Conservation (phyloP, 2,797 vertebrate genomes). For the Babyrousa celebensis region DNA sequence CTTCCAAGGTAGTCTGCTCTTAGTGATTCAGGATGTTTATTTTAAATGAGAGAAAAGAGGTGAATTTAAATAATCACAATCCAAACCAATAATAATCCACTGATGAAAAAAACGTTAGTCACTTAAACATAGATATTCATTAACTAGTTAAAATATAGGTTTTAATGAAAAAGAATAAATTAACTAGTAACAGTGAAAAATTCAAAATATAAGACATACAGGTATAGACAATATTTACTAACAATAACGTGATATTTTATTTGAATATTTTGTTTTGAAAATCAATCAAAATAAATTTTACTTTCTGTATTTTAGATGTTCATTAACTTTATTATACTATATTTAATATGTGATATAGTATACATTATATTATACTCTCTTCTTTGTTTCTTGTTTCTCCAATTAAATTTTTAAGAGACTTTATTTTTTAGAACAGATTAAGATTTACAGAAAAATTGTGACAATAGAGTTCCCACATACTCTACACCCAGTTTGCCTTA, state of each 20-base stretch:
- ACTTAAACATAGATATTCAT: constrained; percentile 39
- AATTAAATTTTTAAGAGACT: constrained; percentile 27
- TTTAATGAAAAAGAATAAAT: constrained; percentile 38
- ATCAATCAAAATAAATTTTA: constrained; percentile 33
- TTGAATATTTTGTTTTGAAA: constrained; percentile 40
- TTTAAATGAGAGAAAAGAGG: not conserved
- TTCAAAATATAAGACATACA: constrained; percentile 55
- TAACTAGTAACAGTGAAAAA: not conserved
- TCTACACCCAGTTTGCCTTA: not conserved
- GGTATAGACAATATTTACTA: not conserved
- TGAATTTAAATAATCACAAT: not conserved
- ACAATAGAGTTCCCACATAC: not conserved
- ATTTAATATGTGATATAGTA: not conserved
- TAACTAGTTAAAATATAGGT: constrained; percentile 66
- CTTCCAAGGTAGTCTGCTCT: not conserved
- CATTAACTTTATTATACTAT: constrained; percentile 14
- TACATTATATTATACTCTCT: not conserved
- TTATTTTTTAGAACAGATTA: constrained; percentile 45
- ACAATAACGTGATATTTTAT: constrained; percentile 25
- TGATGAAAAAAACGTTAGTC: constrained; percentile 15
- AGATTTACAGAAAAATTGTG: constrained; percentile 41
- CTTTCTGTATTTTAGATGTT: constrained; percentile 51
- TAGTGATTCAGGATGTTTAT: not conserved
- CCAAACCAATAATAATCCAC: constrained; percentile 37
- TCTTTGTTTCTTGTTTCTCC: constrained; percentile 57